These are phyloP conservation scores for Eristalis arbustorum DNA, from an alignment of 2,888 invertebrate genomes.

Conservation along the genomic window DNA sequence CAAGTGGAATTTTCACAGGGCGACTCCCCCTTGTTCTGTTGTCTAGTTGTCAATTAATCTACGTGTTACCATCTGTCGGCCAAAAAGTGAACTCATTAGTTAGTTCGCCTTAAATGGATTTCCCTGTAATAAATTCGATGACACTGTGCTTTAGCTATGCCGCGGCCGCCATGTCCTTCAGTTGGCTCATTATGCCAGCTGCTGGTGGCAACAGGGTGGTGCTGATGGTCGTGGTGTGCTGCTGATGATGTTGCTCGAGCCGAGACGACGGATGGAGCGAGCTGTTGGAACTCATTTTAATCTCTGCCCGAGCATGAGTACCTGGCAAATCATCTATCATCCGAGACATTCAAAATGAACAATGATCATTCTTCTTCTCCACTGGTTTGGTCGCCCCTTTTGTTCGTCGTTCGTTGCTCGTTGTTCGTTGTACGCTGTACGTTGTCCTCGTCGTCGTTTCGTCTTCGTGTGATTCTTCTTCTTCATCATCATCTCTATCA, in stretches of 20 bases:
- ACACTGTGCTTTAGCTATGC: slow-evolving; percentile 37
- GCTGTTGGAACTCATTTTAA: slow-evolving; percentile 48
- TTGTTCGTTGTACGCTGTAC: slow-evolving; percentile 8
- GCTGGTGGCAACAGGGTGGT: not conserved
- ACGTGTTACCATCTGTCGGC: slow-evolving; percentile 69
- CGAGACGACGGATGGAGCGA: not conserved
- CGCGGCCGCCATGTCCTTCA: slow-evolving; percentile 42
- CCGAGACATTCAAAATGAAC: slow-evolving; percentile 63
- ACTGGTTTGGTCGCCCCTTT: not conserved
- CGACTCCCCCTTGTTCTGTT: slow-evolving; percentile 49
- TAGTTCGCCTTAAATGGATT: slow-evolving; percentile 59
- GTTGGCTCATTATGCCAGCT: slow-evolving; percentile 36
- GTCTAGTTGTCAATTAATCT: slow-evolving; percentile 69
- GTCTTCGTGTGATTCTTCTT: slow-evolving; percentile 12
- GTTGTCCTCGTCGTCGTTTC: slow-evolving; percentile 9
- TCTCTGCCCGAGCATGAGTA: slow-evolving; percentile 37
- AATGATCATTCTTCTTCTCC: slow-evolving; percentile 61
- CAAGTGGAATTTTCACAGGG: slow-evolving; percentile 54
- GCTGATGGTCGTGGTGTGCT: not conserved
- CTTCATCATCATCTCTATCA: slow-evolving; percentile 61
- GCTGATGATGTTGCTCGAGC: not conserved
- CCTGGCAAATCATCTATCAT: slow-evolving; percentile 69
- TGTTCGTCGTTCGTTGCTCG: not conserved
- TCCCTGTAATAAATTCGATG: slow-evolving; percentile 64
- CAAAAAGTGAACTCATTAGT: slow-evolving; percentile 69